phyloP scores from a whole-genome alignment of 2,888 invertebrate species.

The Cataglyphis cursor region DNA sequence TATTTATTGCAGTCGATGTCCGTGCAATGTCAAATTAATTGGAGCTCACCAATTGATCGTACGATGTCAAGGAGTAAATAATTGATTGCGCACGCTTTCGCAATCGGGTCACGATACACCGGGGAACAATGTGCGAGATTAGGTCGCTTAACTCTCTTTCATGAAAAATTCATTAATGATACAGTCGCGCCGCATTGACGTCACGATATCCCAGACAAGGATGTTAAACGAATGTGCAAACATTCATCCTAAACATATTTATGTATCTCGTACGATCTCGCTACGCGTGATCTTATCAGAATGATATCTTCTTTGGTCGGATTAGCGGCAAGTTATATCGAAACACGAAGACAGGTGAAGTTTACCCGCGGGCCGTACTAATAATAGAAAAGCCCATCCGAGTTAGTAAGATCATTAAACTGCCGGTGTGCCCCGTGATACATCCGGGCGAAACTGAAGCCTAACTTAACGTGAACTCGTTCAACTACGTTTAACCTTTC shows the following conservation, averaged over 20 bases:
- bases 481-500: conserved; percentile 83
- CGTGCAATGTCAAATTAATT: conserved; percentile 6
- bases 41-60: conserved; percentile 6
- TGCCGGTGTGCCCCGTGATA: conserved; percentile 72
- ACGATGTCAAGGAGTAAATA: conserved; percentile 43
- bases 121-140: conserved; percentile 33
- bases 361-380: conserved; percentile 76
- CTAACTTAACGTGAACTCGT: conserved; percentile 81
- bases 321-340: conserved; percentile 14
- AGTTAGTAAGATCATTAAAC: conserved; percentile 85
- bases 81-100: conserved; percentile 45
- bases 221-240: not conserved
- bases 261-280: conserved; percentile 14
- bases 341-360: conserved; percentile 60
- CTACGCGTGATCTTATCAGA: conserved; percentile 17
- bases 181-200: conserved; percentile 37
- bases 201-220: conserved; percentile 8
- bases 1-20: not conserved
- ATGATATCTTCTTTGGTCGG: conserved; percentile 40
- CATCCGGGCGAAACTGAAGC: conserved; percentile 78
- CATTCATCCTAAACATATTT: conserved; percentile 15
- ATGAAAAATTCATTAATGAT: conserved; percentile 45
- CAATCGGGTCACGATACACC: conserved; percentile 42
- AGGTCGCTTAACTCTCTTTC: conserved; percentile 6
- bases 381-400: conserved; percentile 83